phyloP scores from a whole-genome alignment of 1,140 invertebrate genomes.

The Arion vulgaris region DNA sequence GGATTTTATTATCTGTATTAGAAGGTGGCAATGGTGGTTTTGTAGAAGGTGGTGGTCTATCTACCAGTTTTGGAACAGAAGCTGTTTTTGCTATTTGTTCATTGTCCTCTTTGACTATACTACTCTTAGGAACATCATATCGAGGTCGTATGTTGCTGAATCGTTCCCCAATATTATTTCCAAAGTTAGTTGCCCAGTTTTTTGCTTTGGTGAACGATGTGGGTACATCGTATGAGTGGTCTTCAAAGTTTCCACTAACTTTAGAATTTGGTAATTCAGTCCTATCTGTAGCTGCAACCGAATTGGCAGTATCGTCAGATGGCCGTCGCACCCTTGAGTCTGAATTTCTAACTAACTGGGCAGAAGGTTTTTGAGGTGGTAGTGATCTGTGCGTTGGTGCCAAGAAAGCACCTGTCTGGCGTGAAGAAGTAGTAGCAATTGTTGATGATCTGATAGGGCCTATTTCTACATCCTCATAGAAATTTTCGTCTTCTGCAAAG shows the following conservation, averaged over 20 bases:
- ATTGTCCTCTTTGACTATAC: not conserved
- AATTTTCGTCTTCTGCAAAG: slow-evolving; percentile 17
- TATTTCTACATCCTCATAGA: slow-evolving; percentile 37
- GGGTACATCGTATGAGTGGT: not conserved
- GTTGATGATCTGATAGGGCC: slow-evolving; percentile 23
- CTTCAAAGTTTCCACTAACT: not conserved
- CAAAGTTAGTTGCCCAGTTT: slow-evolving; percentile 28
- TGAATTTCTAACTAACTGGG: not conserved
- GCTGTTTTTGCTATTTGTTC: not conserved
- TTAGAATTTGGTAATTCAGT: not conserved
- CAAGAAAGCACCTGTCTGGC: slow-evolving; percentile 8
- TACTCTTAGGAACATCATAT: not conserved
- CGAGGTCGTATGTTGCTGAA: not conserved
- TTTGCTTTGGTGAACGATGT: not conserved
- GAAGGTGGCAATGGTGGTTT: not conserved
- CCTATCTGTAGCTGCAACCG: not conserved
- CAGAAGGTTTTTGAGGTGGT: not conserved
- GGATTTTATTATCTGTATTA: not conserved
- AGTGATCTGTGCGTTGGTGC: slow-evolving; percentile 18
- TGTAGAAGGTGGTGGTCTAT: not conserved
- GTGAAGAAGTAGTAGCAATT: not conserved
- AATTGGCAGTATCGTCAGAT: not conserved
- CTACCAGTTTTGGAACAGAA: not conserved
- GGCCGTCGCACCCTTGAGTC: not conserved
- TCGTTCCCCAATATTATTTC: not conserved